Evolutionary conservation across 2,888 invertebrate genomes (phyloP), one percentile per base, ranked within the genome.

Genomic region (Amphipoea lucens): DNA sequence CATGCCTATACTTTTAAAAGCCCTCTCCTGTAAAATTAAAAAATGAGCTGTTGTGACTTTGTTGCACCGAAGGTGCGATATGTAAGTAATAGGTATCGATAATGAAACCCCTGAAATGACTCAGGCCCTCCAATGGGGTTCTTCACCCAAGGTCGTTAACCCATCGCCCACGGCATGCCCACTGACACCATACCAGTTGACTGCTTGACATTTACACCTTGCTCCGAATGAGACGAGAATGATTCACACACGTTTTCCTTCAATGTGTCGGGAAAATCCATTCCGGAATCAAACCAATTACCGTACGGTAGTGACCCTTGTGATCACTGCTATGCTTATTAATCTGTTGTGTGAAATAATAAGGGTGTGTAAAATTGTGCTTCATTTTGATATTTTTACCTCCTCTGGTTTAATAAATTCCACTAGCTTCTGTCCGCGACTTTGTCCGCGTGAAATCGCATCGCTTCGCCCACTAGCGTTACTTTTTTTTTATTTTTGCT

Each of bases 151-250:
- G 86, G 74, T 76, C 63, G 66, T 72, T 75, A 40, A 82, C 79
- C 85, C 48, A 40, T 12, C 86, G 66, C 85, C 86, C 69, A 85
- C 86, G 4, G 42, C 45, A 14, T 66, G 74, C 72, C 85, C 57
- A 77, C 82, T 57, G 66, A 75, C 79, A 79, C 86, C 77, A 75
- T 85, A 82, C 51, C 36, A 48, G 65, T 71, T 20, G 20, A 51
- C n/a, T 20, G 62, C 36, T 23, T 78, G 65, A 84, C 74, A 71
- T 73, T 63, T 73, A 76, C 77, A 84, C 57, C 54, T 48, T 70
- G 69, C 23, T 14, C 40, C 42, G 2, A 72, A 75, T 70, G 69
- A 67, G 63, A 63, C 20, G 23, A 36, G n/a, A 60, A 29, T 85
- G 79, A 82, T 23, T 86, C 79, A 85, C 62, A 3, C 17, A 48